Evolutionary conservation across 1,140 invertebrate species (phyloP).

Genomic region (Dendroctonus ponderosae): DNA sequence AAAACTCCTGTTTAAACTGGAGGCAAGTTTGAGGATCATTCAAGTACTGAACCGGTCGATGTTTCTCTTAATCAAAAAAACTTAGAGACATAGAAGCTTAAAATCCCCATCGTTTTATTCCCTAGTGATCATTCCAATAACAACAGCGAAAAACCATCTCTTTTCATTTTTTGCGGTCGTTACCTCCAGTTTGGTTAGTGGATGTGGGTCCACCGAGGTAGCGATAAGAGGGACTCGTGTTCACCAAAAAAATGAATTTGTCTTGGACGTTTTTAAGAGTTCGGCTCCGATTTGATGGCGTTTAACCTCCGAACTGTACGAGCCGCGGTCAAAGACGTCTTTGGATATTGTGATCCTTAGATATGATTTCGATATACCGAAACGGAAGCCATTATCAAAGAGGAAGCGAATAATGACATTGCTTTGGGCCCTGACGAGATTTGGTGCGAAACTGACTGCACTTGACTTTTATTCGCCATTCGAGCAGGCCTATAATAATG

Average conservation of each 20-base stretch:
- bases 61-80: no score
- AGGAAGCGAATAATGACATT: conserved; percentile 36
- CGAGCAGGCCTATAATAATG: conserved; percentile 11
- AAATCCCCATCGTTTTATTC: not conserved
- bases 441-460: conserved; percentile 26
- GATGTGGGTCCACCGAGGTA: conserved; percentile 16
- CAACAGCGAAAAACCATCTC: not conserved
- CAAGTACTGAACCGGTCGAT: no score
- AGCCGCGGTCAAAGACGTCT: conserved; percentile 37
- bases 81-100: no score
- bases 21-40: no score
- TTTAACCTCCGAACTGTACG: conserved; percentile 30
- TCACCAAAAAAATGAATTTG: conserved; percentile 22
- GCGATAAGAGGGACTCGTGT: conserved; percentile 6
- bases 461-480: conserved; percentile 22
- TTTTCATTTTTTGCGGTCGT: conserved; percentile 22
- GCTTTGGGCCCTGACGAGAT: conserved; percentile 22
- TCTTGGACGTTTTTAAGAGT: conserved; percentile 14
- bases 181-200: conserved; percentile 3
- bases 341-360: conserved; percentile 41
- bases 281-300: conserved; percentile 14
- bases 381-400: conserved; percentile 45
- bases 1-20: no score
- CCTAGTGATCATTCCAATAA: not conserved
- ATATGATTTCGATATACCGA: conserved; percentile 45